phyloP scores from a whole-genome alignment of 2,113 vertebrate genomes.

The Onychostoma macrolepis region DNA sequence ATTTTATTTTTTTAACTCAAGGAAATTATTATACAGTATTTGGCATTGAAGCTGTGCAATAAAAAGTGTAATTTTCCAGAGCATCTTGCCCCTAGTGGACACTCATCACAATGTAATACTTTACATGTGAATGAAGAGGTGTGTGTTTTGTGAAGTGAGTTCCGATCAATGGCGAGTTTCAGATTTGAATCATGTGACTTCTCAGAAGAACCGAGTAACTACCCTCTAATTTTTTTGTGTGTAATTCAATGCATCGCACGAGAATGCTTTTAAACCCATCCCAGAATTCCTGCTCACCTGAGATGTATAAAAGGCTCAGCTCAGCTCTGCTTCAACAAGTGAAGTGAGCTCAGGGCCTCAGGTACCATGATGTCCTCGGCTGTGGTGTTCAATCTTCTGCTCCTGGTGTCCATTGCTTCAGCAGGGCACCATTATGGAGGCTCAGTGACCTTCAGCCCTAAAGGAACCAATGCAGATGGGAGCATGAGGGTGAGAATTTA shows the following conservation, averaged over 20 bases:
- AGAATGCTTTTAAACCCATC: not conserved
- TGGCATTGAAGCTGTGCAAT: not conserved
- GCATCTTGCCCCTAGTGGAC: not conserved
- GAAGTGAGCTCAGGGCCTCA: not conserved
- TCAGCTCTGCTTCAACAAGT: not conserved
- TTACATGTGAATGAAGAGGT: not conserved
- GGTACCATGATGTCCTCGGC: conserved; percentile 11
- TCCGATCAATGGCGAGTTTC: not conserved
- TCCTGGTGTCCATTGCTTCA: conserved; percentile 13
- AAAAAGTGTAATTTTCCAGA: not conserved
- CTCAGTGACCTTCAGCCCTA: conserved; percentile 54
- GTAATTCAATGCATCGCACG: not conserved
- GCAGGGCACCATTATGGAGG: conserved; percentile 36
- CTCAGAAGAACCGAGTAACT: not conserved
- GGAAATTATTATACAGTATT: not conserved
- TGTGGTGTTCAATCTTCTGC: conserved; percentile 46
- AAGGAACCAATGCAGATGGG: conserved; percentile 52
- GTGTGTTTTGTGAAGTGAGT: not conserved
- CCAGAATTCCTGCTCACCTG: conserved; percentile 5
- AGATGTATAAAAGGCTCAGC: not conserved
- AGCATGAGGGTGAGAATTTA: conserved; percentile 40
- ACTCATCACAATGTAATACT: not conserved
- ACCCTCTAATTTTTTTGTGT: not conserved
- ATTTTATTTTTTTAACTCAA: not conserved
- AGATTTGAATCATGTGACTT: conserved; percentile 18